A percentile compares a stretch with the other conserved stretches of the same genome.
phyloP scores from a whole-genome alignment of 2,113 vertebrate genomes.

The Macaca nemestrina region DNA sequence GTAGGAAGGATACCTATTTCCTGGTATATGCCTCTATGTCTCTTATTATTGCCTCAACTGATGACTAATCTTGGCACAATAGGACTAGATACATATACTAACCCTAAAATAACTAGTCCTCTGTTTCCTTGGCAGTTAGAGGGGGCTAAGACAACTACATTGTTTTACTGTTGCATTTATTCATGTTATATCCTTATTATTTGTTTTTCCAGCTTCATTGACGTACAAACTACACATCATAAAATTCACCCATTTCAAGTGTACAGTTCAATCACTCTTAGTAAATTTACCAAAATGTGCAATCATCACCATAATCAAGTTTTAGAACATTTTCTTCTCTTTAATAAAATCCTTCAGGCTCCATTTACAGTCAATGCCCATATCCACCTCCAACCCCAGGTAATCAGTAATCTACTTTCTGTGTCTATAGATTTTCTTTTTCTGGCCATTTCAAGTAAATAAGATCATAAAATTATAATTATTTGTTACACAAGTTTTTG shows the following conservation, averaged over 20 bases:
- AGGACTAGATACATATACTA: not conserved
- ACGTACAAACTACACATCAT: not conserved
- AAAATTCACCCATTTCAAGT: conserved; percentile 34
- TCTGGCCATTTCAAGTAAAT: conserved; percentile 11
- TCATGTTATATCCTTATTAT: conserved; percentile 4
- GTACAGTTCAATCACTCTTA: not conserved
- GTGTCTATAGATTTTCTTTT: conserved; percentile 12
- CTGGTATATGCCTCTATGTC: not conserved
- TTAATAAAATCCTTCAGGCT: not conserved
- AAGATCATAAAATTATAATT: not conserved
- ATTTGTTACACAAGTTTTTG: not conserved
- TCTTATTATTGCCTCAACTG: not conserved
- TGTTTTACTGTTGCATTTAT: not conserved
- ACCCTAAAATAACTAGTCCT: not conserved
- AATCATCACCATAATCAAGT: not conserved
- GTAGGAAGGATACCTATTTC: not conserved
- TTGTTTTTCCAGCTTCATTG: not conserved
- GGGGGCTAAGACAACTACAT: not conserved
- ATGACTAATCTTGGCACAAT: not conserved
- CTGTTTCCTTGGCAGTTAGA: not conserved
- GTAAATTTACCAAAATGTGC: not conserved
- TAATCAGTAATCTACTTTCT: not conserved
- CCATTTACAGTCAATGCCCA: not conserved
- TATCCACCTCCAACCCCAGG: not conserved
- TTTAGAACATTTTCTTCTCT: conserved; percentile 5